Base-by-base conservation (phyloP, 2,888 invertebrate genomes). In the Drosophila koepferae region DNA sequence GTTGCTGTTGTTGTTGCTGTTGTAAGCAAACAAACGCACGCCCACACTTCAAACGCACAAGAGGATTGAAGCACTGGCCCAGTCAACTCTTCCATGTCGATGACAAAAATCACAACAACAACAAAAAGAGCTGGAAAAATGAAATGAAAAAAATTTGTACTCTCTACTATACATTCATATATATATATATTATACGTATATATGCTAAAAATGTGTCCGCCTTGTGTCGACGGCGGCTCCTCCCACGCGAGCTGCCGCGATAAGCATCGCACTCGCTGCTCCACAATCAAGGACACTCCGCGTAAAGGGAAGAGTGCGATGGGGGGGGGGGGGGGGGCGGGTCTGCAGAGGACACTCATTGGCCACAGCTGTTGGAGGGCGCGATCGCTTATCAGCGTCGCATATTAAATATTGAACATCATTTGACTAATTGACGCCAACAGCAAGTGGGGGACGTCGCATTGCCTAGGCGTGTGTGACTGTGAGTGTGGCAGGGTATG, bases 321-420 rank as follows among this genome's bases (percentile, higher is more conserved):
- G 74, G 58, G 10, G 34, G 38, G n/a, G 58, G 31, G 28, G 31
- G 2, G 23, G 74, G 58, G 10, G 34, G 38, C 18, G 58, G 31
- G 28, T 43, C 40, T 58, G 62, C 67, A 28, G 79, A 84, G 73
- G 64, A 73, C 73, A 76, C 80, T 76, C 86, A 89, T 88, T 89
- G 90, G 87, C 70, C 72, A 59, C 90, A 90, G 86, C 83, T 85
- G 83, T 81, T 64, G 70, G 55, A 40, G 51, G 59, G 23, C 34
- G 63, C 82, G 92, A 92, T 92, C 86, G 85, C 86, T 89, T 91
- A 92, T 91, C 92, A 77, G 60, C 55, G 28, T 67, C 65, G 87
- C 84, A 91, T 89, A 92, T 92, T 92, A 92, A 92, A 92, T 92
- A 92, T 92, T 92, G 92, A 92, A 92, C 92, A 91, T 92, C 92